phyloP scores from a whole-genome alignment of 1,140 invertebrate species.

The Homalodisca vitripennis region DNA sequence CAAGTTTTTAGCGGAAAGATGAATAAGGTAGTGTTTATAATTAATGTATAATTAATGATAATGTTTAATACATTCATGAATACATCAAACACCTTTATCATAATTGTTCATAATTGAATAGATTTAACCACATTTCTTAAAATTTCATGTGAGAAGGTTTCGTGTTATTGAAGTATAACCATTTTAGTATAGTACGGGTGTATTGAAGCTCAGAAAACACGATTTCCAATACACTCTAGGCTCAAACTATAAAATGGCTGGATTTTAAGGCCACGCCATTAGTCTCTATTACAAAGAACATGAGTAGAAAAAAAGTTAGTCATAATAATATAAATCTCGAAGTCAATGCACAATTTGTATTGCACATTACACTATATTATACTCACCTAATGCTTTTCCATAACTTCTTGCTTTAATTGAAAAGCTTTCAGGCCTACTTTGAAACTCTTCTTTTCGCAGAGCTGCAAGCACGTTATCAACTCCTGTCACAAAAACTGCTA shows the following conservation, averaged over 20 bases:
- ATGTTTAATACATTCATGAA: neutral
- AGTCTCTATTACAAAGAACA: neutral
- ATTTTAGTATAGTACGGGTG: neutral
- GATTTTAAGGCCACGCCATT: neutral
- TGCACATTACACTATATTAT: neutral
- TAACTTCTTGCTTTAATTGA: neutral
- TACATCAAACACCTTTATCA: too few species aligned
- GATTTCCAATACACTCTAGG: neutral
- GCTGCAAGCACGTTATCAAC: conserved; percentile 31
- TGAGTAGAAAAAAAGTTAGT: neutral
- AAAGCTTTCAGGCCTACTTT: conserved; percentile 27
- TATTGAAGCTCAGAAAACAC: neutral
- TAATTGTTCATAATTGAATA: too few species aligned
- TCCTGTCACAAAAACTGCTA: conserved; percentile 32
- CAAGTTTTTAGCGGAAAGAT: neutral
- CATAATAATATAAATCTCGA: neutral
- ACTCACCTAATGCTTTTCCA: neutral
- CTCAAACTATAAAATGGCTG: neutral
- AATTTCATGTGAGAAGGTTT: too few species aligned
- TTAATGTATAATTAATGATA: neutral
- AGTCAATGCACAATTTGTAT: neutral
- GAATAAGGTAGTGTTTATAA: neutral
- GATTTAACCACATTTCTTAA: too few species aligned
- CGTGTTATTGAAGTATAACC: too few species aligned
- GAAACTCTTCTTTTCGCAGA: conserved; percentile 38